Conservation (phyloP, 1,140 invertebrate genomes). For the Alviniconcha marisindica region DNA sequence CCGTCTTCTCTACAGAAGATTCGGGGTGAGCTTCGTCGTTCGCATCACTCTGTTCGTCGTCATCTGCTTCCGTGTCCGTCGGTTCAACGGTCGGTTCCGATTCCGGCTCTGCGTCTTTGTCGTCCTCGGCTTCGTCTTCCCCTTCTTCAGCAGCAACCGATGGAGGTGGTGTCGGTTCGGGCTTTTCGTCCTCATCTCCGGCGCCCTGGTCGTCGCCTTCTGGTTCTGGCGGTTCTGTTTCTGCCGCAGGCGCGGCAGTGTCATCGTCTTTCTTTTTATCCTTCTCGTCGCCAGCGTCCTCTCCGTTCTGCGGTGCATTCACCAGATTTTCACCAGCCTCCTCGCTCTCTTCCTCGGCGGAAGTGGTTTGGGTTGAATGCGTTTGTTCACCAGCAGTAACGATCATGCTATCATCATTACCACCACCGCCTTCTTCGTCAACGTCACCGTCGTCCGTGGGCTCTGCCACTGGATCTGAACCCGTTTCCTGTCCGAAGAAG, state of each 20-base stretch:
- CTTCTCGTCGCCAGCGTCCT: not conserved
- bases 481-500: not conserved
- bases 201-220: not conserved
- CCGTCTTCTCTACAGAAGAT: not conserved
- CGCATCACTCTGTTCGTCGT: no score
- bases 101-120: not conserved
- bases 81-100: no score
- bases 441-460: not conserved
- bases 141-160: not conserved
- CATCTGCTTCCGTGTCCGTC: not conserved
- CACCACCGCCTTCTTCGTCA: not conserved
- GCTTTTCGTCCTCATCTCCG: not conserved
- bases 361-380: no score
- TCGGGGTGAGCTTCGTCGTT: conserved; percentile 5
- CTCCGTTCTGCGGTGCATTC: not conserved
- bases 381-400: not conserved
- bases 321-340: not conserved
- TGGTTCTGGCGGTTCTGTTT: not conserved
- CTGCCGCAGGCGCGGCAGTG: not conserved
- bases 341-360: not conserved
- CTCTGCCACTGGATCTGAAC: not conserved
- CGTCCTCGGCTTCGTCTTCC: not conserved
- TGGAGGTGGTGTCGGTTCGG: not conserved
- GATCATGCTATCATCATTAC: no score
- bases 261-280: not conserved